Base-by-base conservation (phyloP, 2,113 vertebrate species). In the Corvus hawaiiensis region DNA sequence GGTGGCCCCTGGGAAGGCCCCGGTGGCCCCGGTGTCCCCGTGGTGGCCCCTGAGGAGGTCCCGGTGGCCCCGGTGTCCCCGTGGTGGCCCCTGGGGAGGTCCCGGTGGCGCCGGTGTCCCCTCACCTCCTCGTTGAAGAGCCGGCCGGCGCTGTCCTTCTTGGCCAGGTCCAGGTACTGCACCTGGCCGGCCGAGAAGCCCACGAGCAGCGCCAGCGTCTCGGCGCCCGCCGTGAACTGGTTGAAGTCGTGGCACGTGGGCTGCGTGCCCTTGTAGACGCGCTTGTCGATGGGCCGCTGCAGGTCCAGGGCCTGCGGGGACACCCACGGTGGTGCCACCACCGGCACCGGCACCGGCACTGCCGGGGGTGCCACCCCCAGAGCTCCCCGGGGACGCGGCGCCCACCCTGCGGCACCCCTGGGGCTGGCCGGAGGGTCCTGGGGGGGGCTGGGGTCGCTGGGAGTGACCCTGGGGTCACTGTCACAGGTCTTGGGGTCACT, bases 241-340 rank as follows among this genome's bases (percentile, higher is more conserved):
- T 99, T 99, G 96, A 99, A 99, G 96, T 99, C 99, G 5, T 99
- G 99, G 90, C 99, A 99, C 1, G 99, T 99, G 5, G 99, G 99
- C 97, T 99, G 99, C 1, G 99, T 99, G 54, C 99, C 99, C 93
- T 99, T 99, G 94, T 99, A 99, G 75, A 99, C 99, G 24, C 99
- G 98, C 91, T 99, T 99, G 97, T 99, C 99, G 14, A 99, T 99
- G 23, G 99, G 99, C 43, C 99, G 99, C 71, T 99, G 99, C 95
- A 99, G 98, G 95, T 99, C 99, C 37, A 99, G 98, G 2, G 98
- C 98, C 99, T 99, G 87, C 63, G 58, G 55, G 51, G 58, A 62
- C 74, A 48, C 19, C 39, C 39, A 39, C 39, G 39, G 39, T 11
- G 11, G 23, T 1, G 28, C 0, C 15, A 16, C 4, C 6, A 37